Base-by-base conservation (phyloP, 2,797 vertebrate species). In the Hippocampus kuda region DNA sequence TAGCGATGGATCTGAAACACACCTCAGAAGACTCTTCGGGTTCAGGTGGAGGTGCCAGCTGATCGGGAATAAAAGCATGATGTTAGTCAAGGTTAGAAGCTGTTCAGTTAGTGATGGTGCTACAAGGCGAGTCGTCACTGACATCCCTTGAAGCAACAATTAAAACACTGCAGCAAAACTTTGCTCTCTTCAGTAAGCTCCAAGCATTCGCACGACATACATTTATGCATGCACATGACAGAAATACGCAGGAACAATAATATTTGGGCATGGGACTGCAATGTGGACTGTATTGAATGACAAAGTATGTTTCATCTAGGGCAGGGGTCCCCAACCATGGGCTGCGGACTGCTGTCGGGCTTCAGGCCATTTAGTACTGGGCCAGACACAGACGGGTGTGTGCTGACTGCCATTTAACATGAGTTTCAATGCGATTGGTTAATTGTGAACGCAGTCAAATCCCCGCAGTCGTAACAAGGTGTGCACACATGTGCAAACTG, bases 1-100 rank as follows among this genome's bases (percentile, higher is more conserved):
- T 80, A 82, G 7, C 34, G 34, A 6, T 76, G 79, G 80, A 74
- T 80, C 76, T 88, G 75, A 79, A 86, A 93, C 95, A 93, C 93
- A 98, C 95, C 95, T 98, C 94, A n/a, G 92, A 86, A 56, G 92
- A 84, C 86, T 88, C 92, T 84, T 96, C 94, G 22, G 92, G 87
- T 82, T 97, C 95, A 24, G 92, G 92, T 67, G 93, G 87, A 41
- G 92, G 94, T 79, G 93, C 87, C 91, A 94, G 94, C 95, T 97
- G 84, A 88, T 90, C 88, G 90, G 92, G 92, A 90, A 92, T 82
- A 94, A 93, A 93, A 94, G 83, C 82, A 77, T 79, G 81, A 60
- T 74, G 85, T 92, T 91, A 92, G 88, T 89, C 67, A 75, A 42
- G 13, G 68, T 68, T 74, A 68, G 68, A 72, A 71, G 66, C 73